Evolutionary conservation across 2,113 vertebrate species (phyloP), one percentile per base, ranked within the genome.

Genomic region (Malurus cyaneus): DNA sequence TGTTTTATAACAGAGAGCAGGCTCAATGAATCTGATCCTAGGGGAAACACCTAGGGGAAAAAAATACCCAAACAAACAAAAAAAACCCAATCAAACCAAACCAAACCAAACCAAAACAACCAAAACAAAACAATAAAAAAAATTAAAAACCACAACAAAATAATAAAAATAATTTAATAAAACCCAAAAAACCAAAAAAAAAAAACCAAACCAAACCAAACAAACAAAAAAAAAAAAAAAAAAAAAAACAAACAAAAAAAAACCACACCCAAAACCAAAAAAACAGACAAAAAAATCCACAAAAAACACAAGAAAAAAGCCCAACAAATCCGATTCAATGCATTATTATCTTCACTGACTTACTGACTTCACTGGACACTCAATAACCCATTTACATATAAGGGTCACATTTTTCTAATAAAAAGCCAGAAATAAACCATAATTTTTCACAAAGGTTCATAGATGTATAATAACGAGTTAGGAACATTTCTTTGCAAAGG

Each of bases 261-360:
- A n/a, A n/a, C n/a, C n/a, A 36, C 36, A 36, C 36, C 36, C 3
- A 19, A 12, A 69, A 28, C 1, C 2, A 2, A 1, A 41, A 36
- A 36, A 36, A 36, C 36, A 36, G 36, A 36, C 36, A 36, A 36
- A 36, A 36, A 36, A 36, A 36, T 36, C 36, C 36, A 36, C 36
- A 36, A 36, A 36, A 36, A 36, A 36, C 36, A 36, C 36, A 36
- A 9, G 36, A 36, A 36, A 36, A 36, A 36, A n/a, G 36, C 36
- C 36, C 36, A 36, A 36, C 36, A 36, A 85, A 65, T 3, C 5
- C 26, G 39, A 46, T 49, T 53, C n/a, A 24, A 2, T 26, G 14
- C 44, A 16, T 26, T 18, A 11, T 6, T 15, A 1, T 29, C 8
- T 42, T 50, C 31, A 17, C 20, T 44, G 25, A 20, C 44, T 42